phyloP scores from a whole-genome alignment of 2,113 vertebrate genomes.

The Chinchilla lanigera region DNA sequence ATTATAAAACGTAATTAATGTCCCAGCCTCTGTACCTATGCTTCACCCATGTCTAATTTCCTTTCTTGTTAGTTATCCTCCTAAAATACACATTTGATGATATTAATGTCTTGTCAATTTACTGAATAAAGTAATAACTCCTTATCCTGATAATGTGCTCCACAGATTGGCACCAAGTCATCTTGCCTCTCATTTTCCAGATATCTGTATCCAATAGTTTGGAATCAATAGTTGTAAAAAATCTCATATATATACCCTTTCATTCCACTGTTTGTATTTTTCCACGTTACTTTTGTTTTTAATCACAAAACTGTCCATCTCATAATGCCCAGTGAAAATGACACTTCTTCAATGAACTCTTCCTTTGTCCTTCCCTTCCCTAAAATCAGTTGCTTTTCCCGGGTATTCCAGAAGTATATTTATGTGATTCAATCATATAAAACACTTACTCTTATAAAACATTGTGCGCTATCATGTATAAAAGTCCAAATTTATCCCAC shows the following conservation, averaged over 20 bases:
- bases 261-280: neutral
- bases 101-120: neutral
- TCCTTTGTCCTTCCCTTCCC: neutral
- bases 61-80: neutral
- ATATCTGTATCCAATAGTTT: neutral
- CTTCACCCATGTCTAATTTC: neutral
- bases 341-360: neutral
- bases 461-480: neutral
- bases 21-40: neutral
- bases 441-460: neutral
- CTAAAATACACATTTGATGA: neutral
- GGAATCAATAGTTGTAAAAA: neutral
- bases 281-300: neutral
- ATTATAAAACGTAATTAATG: neutral
- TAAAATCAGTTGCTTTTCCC: constrained; percentile 4
- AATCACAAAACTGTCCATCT: neutral
- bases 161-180: neutral
- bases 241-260: neutral
- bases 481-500: neutral
- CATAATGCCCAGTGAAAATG: neutral
- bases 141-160: neutral
- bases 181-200: neutral
- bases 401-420: neutral
- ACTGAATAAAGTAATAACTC: neutral
- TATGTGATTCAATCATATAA: neutral